Evolutionary conservation across 2,888 invertebrate species (phyloP).

Genomic region (Lepetodrilus schrolli): DNA sequence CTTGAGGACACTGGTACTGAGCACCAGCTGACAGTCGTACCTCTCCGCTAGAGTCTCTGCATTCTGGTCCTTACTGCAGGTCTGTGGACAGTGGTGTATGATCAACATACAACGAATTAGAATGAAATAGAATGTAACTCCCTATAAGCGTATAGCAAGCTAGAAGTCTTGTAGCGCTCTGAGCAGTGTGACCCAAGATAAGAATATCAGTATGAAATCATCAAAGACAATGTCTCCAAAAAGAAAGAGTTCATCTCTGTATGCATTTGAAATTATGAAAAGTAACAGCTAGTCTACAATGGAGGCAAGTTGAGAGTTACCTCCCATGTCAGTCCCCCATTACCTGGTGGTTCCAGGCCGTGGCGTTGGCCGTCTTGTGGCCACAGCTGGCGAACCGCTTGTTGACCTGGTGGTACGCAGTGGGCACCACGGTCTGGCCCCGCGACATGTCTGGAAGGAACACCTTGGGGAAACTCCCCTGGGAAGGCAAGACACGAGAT

Average conservation of each 20-base stretch:
- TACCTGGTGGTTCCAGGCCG: slow-evolving; percentile 57
- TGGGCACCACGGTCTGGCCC: slow-evolving; percentile 43
- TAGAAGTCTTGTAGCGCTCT: neutral
- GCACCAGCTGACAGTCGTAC: slow-evolving; percentile 57
- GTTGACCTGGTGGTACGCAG: slow-evolving; percentile 44
- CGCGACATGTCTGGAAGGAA: slow-evolving; percentile 52
- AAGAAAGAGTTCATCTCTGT: no score
- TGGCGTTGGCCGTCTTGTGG: slow-evolving; percentile 27
- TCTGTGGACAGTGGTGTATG: slow-evolving; percentile 40
- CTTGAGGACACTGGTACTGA: slow-evolving; percentile 60
- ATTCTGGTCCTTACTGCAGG: slow-evolving; percentile 62
- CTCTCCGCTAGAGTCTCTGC: slow-evolving; percentile 57
- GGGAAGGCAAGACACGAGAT: no score
- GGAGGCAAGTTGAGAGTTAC: no score
- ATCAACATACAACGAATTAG: neutral
- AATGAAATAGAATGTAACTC: neutral
- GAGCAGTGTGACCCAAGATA: neutral
- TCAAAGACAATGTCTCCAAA: neutral
- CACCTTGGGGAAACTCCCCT: slow-evolving; percentile 45
- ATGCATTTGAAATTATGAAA: no score
- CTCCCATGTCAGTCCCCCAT: no score
- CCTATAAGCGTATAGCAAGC: neutral
- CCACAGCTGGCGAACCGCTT: slow-evolving; percentile 42
- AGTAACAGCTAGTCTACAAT: no score
- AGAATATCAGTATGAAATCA: neutral